phyloP scores from a whole-genome alignment of 2,888 invertebrate species.

The Chydorus sphaericus region DNA sequence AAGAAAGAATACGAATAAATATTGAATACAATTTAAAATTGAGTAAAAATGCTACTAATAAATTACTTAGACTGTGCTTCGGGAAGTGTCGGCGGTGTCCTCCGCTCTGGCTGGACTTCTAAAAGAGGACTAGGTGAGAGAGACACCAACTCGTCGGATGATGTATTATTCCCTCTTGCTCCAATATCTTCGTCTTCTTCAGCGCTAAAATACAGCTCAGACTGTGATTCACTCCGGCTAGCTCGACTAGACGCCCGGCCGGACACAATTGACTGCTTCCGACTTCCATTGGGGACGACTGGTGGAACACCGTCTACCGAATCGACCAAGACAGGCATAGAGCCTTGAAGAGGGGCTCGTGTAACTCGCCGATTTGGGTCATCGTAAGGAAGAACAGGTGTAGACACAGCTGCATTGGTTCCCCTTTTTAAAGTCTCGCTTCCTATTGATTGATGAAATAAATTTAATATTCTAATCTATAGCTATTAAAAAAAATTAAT shows the following conservation, averaged over 20 bases:
- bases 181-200: constrained; percentile 8
- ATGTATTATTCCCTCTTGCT: neutral
- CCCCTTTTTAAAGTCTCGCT: too few species aligned
- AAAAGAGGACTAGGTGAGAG: neutral
- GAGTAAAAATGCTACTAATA: too few species aligned
- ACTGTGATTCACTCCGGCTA: constrained; percentile 1
- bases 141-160: constrained; percentile 4
- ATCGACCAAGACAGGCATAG: constrained; percentile 2
- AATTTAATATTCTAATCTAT: too few species aligned
- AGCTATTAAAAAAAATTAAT: too few species aligned
- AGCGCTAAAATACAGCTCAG: constrained; percentile 10
- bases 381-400: constrained; percentile 6
- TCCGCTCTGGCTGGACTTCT: neutral
- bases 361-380: too few species aligned
- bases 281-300: too few species aligned
- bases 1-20: too few species aligned
- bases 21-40: too few species aligned
- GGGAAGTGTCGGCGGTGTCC: too few species aligned
- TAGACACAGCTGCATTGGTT: constrained; percentile 10
- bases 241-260: neutral
- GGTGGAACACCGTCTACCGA: too few species aligned
- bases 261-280: neutral
- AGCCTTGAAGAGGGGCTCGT: neutral
- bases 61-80: too few species aligned
- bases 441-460: too few species aligned